phyloP scores from a whole-genome alignment of 2,797 vertebrate species.

The Sciurus carolinensis region DNA sequence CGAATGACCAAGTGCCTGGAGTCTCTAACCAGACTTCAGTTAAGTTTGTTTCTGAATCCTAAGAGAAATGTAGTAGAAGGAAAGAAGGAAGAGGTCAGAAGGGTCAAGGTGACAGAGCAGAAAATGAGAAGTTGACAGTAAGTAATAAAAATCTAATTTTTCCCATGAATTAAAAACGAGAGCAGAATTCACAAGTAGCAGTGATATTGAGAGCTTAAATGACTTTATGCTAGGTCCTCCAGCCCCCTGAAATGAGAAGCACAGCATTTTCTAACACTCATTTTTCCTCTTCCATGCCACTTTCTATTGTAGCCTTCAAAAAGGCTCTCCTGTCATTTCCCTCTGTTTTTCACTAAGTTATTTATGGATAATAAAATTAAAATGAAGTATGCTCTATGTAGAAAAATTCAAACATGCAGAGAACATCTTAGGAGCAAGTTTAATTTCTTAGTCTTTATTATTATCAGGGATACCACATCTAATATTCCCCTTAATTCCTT shows the following conservation, averaged over 20 bases:
- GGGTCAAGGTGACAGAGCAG: constrained; percentile 15
- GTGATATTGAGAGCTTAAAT: background rate
- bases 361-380: constrained; percentile 47
- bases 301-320: background rate
- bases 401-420: background rate
- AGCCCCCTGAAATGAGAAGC: constrained; percentile 30
- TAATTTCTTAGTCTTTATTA: constrained; percentile 37
- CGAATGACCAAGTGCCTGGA: background rate
- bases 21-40: constrained; percentile 25
- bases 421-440: background rate
- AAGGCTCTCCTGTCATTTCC: background rate
- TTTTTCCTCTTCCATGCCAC: background rate
- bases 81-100: background rate
- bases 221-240: background rate
- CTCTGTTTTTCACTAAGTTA: constrained; percentile 15
- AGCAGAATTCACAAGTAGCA: constrained; percentile 70
- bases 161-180: constrained; percentile 70
- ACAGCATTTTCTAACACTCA: background rate
- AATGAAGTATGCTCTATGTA: background rate
- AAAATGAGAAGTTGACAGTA: constrained; percentile 67
- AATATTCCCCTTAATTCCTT: background rate
- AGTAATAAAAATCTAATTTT: constrained; percentile 72
- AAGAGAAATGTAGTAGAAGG: background rate
- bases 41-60: constrained; percentile 23
- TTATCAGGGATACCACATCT: background rate